phyloP scores from a whole-genome alignment of 35 echinoderm and acorn worm species.

The Diadema setosum region DNA sequence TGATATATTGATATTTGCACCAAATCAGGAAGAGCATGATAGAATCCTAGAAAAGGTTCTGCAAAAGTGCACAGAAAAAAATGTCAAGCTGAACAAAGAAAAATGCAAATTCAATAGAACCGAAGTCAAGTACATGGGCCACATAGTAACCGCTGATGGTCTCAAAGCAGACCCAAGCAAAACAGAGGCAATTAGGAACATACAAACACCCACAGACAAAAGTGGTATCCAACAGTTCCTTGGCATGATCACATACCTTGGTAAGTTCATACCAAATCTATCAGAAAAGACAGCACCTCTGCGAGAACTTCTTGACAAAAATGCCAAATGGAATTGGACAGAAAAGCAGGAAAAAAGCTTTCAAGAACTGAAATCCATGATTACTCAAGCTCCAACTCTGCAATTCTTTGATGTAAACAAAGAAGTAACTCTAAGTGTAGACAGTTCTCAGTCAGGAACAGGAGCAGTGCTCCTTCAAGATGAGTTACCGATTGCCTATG shows the following conservation, averaged over 20 bases:
- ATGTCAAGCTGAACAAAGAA: conserved; percentile 28
- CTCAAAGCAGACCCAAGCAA: conserved; percentile 43
- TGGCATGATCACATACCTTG: conserved; percentile 52
- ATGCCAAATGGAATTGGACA: conserved; percentile 26
- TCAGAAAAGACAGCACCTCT: conserved; percentile 25
- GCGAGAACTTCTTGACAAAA: conserved; percentile 28
- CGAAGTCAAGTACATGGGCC: conserved; percentile 43
- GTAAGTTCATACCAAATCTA: conserved; percentile 42
- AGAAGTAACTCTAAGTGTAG: background rate
- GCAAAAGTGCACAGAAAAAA: conserved; percentile 9
- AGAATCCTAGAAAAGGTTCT: conserved; percentile 20
- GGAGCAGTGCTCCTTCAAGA: conserved; percentile 43
- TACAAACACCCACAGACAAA: background rate
- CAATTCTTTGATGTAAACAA: conserved; percentile 31
- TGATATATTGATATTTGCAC: conserved; percentile 46
- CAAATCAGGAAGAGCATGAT: background rate
- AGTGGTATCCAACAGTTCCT: conserved; percentile 30
- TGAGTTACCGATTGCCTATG: conserved; percentile 38
- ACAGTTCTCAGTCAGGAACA: background rate
- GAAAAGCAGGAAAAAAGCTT: conserved; percentile 10
- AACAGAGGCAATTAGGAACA: conserved; percentile 42
- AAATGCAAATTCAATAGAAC: conserved; percentile 29
- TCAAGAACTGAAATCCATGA: background rate
- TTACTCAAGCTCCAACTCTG: background rate
- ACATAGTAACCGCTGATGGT: conserved; percentile 40